Evolutionary conservation across 2,797 vertebrate genomes (phyloP).

Genomic region (Rallus crepitans): DNA sequence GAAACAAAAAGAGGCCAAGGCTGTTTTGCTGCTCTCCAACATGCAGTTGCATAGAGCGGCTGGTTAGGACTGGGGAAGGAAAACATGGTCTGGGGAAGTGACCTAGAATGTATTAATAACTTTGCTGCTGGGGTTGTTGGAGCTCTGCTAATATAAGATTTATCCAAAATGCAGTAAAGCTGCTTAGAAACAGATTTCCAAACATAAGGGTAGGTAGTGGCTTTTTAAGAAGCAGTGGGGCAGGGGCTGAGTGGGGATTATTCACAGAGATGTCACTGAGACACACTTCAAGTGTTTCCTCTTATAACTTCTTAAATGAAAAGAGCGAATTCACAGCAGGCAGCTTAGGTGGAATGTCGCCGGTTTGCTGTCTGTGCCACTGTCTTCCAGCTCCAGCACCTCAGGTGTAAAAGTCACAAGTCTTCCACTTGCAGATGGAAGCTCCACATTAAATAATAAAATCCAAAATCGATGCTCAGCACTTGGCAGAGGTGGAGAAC

Average conservation of each 20-base stretch:
- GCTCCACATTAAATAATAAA: neutral
- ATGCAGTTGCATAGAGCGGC: neutral
- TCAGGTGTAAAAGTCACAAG: conserved; percentile 11
- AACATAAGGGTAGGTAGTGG: neutral
- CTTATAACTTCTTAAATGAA: neutral
- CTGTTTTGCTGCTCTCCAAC: neutral
- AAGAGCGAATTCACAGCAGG: conserved; percentile 1
- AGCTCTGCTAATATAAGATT: neutral
- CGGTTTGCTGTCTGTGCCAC: neutral
- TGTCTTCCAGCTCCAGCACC: neutral
- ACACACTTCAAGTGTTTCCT: neutral
- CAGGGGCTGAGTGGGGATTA: conserved; percentile 24
- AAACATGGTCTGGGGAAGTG: neutral
- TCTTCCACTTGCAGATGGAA: neutral
- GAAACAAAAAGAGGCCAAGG: neutral
- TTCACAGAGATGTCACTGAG: neutral
- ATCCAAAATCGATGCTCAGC: neutral
- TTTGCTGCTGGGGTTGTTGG: neutral
- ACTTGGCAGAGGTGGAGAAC: neutral
- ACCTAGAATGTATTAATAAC: neutral
- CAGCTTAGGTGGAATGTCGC: neutral
- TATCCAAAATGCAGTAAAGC: neutral
- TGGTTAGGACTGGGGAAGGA: neutral
- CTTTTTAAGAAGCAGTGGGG: neutral
- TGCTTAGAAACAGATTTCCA: conserved; percentile 34